Base-by-base conservation (phyloP, 2,888 invertebrate species). In the Flexamia atlantica region DNA sequence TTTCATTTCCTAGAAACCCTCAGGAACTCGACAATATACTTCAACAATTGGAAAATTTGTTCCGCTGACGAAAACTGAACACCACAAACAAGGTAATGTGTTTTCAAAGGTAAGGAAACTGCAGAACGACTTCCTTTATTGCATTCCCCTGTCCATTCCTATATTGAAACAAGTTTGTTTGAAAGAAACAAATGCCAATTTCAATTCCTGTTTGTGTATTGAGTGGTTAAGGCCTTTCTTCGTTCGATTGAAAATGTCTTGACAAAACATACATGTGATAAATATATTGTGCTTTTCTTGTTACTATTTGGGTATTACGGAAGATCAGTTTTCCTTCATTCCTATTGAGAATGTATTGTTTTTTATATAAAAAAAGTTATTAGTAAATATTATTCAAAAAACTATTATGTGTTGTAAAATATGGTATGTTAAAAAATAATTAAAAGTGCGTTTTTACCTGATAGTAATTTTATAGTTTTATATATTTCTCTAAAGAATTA, bases 121-220 rank as follows among this genome's bases (percentile, higher is more conserved):
- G 28, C 64, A 64, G 14, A 64, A 64, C 64, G 64, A 64, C 64
- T 64, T 64, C 72, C 72, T 40, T 72, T 40, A 72, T 72, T 72
- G 72, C 72, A 72, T 72, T 40, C 72, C 14, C 72, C 40, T 72
- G 72, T 72, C 72, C 72, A 72, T 40, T 36, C 72, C 72, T 23
- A 40, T 36, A 40, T 36, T 40, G 42, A 72, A 72, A 36, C 36
- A 36, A 72, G 72, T 72, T 72, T 72, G 72, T 72, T 40, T 72
- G 64, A 64, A 30, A 64, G 64, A 30, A 64, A 64, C 64, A 64
- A 64, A 64, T 64, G 64, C 64, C 64, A 64, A 64, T 64, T 64
- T 64, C 64, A 64, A 28, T 64, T 64, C 64, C 30, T 64, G 64
- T 64, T 64, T 64, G 64, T 30, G 64, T 64, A 53, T 53, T 53